phyloP scores from a whole-genome alignment of 1,140 invertebrate genomes.

The Heliconius eleuchia region DNA sequence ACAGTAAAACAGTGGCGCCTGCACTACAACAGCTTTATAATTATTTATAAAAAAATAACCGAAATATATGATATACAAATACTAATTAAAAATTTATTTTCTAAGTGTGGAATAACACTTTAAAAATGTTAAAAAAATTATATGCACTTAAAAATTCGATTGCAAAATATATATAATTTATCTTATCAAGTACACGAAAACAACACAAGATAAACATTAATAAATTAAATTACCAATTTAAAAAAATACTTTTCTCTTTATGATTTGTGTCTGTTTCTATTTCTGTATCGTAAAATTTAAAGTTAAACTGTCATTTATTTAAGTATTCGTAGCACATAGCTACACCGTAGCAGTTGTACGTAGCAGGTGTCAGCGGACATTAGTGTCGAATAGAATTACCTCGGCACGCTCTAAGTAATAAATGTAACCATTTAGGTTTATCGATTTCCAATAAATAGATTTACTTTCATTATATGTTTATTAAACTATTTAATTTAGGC shows the following conservation, averaged over 20 bases:
- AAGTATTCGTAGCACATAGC: constrained; percentile 15
- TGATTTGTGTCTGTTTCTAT: background rate
- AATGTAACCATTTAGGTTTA: constrained; percentile 17
- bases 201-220: no score
- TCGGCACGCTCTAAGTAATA: constrained; percentile 16
- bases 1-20: no score
- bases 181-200: no score
- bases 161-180: no score
- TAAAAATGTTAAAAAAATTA: no score
- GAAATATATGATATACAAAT: no score
- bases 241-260: background rate
- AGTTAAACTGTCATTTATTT: constrained; percentile 6
- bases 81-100: no score
- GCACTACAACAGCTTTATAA: no score
- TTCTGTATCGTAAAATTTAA: background rate
- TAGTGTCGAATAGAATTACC: constrained; percentile 32
- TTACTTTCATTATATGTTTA: constrained; percentile 1
- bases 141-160: no score
- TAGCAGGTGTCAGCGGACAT: constrained; percentile 29
- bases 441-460: constrained; percentile 12
- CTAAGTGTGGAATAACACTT: no score
- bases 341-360: constrained; percentile 25
- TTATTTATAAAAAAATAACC: no score
- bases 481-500: background rate
- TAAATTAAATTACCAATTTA: background rate